phyloP scores from a whole-genome alignment of 1,140 invertebrate genomes.

The Prorops nasuta region DNA sequence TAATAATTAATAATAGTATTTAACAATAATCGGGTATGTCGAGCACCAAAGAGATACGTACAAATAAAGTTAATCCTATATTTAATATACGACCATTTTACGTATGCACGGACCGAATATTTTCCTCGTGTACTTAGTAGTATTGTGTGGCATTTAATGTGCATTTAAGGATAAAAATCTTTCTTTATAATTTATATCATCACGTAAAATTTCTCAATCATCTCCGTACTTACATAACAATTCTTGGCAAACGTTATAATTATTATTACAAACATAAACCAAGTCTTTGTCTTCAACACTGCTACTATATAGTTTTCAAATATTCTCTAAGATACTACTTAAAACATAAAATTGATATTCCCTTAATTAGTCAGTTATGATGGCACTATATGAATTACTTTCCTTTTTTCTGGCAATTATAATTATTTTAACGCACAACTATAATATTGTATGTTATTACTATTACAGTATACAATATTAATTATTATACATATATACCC shows the following conservation, averaged over 20 bases:
- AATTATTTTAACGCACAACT: slow-evolving; percentile 37
- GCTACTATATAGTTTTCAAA: slow-evolving; percentile 26
- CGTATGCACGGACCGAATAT: slow-evolving; percentile 5
- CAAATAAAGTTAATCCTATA: slow-evolving; percentile 35
- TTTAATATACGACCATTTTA: slow-evolving; percentile 16
- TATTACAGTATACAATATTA: slow-evolving; percentile 31
- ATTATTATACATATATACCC: slow-evolving; percentile 42
- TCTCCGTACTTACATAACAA: slow-evolving; percentile 28
- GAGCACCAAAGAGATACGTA: slow-evolving; percentile 49
- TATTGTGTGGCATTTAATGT: slow-evolving; percentile 25
- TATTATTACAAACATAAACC: slow-evolving; percentile 34
- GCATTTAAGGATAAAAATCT: slow-evolving; percentile 22
- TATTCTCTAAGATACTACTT: slow-evolving; percentile 29
- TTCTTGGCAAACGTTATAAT: slow-evolving; percentile 32
- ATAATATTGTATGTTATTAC: slow-evolving; percentile 34
- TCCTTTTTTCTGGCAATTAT: slow-evolving; percentile 33
- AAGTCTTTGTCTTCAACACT: slow-evolving; percentile 34
- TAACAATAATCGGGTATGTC: slow-evolving; percentile 47
- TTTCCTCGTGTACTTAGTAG: slow-evolving; percentile 4
- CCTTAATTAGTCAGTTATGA: slow-evolving; percentile 49
- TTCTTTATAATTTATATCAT: slow-evolving; percentile 15
- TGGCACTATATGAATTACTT: slow-evolving; percentile 53
- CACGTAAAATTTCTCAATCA: slow-evolving; percentile 19
- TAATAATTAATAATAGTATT: slow-evolving; percentile 38
- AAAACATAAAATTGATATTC: slow-evolving; percentile 30